Percentiles rank a stretch among this genome's conserved stretches.
These are phyloP conservation scores for Heterocephalus glaber DNA, from an alignment of 2,113 vertebrate species.

Conservation along the genomic window DNA sequence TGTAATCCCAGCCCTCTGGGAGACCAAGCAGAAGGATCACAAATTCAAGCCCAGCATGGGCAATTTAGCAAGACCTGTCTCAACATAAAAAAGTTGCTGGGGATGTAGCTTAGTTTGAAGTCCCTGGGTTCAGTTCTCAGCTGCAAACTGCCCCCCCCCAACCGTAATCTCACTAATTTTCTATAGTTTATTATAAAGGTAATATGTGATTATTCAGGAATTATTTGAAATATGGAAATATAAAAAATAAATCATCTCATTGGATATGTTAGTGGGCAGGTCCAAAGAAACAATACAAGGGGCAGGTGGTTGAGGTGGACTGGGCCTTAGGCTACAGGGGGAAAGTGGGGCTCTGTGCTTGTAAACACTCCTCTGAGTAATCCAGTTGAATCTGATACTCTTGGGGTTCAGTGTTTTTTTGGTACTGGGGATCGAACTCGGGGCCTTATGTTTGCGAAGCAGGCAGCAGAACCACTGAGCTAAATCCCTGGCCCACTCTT, in stretches of 20 bases:
- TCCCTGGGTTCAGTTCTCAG: not conserved
- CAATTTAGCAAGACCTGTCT: not conserved
- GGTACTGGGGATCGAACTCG: too few species aligned
- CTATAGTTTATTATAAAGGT: slow-evolving; percentile 13
- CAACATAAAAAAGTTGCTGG: not conserved
- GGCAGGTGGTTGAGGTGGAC: not conserved
- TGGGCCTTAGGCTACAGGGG: not conserved
- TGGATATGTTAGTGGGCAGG: not conserved
- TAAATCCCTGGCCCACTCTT: too few species aligned
- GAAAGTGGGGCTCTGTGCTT: not conserved
- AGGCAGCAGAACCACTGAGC: too few species aligned
- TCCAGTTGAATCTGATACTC: too few species aligned
- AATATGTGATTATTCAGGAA: not conserved
- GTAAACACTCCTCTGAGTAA: too few species aligned
- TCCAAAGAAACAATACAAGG: not conserved
- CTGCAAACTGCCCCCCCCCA: not conserved
- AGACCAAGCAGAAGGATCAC: not conserved
- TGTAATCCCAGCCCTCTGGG: not conserved
- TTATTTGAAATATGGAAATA: slow-evolving; percentile 2
- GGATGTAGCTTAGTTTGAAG: not conserved
- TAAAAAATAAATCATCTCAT: not conserved
- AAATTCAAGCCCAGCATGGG: not conserved
- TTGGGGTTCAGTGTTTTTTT: too few species aligned
- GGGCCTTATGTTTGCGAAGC: too few species aligned
- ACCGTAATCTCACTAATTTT: not conserved